Conservation (phyloP, 2,888 invertebrate genomes). For the Torymus aiolomorphi region DNA sequence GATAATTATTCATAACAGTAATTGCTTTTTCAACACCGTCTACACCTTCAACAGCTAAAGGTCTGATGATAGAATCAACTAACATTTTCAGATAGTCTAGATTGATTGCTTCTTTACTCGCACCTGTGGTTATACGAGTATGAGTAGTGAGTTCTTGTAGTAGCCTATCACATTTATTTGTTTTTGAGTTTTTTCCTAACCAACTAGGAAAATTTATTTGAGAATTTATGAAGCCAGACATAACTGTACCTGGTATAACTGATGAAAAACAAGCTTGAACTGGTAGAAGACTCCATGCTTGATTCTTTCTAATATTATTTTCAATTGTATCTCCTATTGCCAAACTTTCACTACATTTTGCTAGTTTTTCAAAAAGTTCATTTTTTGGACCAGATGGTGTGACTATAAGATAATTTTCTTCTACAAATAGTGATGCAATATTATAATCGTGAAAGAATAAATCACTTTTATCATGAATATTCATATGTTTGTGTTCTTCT, state of each 20-base stretch:
- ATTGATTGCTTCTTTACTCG: constrained; percentile 87
- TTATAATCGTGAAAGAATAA: constrained; percentile 98
- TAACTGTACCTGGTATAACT: constrained; percentile 90
- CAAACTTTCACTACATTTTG: constrained; percentile 90
- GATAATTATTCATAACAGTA: constrained; percentile 87
- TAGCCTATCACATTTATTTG: constrained; percentile 83
- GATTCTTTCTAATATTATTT: constrained; percentile 85
- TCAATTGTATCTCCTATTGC: constrained; percentile 92
- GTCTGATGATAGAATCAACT: constrained; percentile 85
- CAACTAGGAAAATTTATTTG: constrained; percentile 95
- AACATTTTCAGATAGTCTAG: constrained; percentile 92
- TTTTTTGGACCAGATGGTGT: constrained; percentile 83
- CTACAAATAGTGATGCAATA: constrained; percentile 96
- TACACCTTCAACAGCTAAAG: constrained; percentile 82
- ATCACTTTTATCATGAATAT: constrained; percentile 88
- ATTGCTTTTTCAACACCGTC: constrained; percentile 86
- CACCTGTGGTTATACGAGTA: constrained; percentile 68
- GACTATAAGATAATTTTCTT: constrained; percentile 95
- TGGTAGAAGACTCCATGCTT: constrained; percentile 93
- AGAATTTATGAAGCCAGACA: constrained; percentile 87
- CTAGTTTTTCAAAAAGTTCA: constrained; percentile 82
- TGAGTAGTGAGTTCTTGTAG: constrained; percentile 72
- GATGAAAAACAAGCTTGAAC: constrained; percentile 92
- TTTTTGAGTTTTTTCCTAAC: constrained; percentile 96
- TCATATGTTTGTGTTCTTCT: constrained; percentile 87